Conservation (phyloP, 2,888 invertebrate species). For the Pogonocherus hispidulus region DNA sequence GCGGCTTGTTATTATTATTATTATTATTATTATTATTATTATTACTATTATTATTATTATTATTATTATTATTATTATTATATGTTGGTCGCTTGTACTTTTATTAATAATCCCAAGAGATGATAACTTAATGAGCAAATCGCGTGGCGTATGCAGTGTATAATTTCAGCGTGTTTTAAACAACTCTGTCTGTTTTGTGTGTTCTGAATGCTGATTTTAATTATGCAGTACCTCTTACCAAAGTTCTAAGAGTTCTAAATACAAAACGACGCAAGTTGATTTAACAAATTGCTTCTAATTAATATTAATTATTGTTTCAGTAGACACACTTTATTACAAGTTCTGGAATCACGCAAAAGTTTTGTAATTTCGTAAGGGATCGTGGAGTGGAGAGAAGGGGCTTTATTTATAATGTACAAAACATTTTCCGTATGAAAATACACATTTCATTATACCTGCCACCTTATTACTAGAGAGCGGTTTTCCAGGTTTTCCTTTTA, state of each 20-base stretch:
- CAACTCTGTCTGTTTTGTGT: too few relatives aligned
- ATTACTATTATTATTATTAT: too few relatives aligned
- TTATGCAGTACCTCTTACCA: too few relatives aligned
- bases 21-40: too few relatives aligned
- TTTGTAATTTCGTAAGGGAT: constrained; percentile 21
- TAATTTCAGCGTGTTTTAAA: too few relatives aligned
- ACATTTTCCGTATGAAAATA: constrained; percentile 29
- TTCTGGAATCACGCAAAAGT: constrained; percentile 23
- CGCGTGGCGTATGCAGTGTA: too few relatives aligned
- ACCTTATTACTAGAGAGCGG: constrained; percentile 21
- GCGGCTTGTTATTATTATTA: too few relatives aligned
- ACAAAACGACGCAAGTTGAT: constrained; percentile 4
- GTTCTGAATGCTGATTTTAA: too few relatives aligned
- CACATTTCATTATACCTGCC: constrained; percentile 14
- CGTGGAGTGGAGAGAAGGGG: constrained; percentile 3
- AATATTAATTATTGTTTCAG: constrained; percentile 27
- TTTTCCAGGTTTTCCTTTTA: constrained; percentile 11
- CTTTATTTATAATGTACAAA: constrained; percentile 28
- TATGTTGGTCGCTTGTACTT: too few relatives aligned
- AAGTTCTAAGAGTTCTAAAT: not conserved
- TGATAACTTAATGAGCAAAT: too few relatives aligned
- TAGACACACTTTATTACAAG: constrained; percentile 25
- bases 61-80: too few relatives aligned
- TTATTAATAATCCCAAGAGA: too few relatives aligned
- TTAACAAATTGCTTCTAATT: constrained; percentile 23